A percentile compares a stretch with the other conserved stretches of the same genome.
Evolutionary conservation across 1,140 invertebrate species (phyloP).

Genomic region (Ceratosolen fusciceps): DNA sequence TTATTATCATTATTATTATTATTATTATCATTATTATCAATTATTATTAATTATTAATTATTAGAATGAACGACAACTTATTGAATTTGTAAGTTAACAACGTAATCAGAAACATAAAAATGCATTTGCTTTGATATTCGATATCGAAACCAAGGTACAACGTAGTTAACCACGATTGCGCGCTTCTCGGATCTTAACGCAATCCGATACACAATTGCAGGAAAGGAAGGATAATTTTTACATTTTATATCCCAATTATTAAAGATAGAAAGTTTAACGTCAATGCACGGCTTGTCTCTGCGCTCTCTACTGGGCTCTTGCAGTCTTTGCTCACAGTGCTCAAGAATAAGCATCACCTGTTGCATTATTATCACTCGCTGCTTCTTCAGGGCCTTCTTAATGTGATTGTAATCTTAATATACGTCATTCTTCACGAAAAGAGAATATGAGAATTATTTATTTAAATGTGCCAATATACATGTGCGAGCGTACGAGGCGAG

Average conservation of each 20-base stretch:
- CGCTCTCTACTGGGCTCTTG: neutral
- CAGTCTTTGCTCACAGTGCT: neutral
- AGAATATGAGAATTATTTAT: too few species aligned
- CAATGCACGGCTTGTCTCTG: neutral
- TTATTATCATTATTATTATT: too few species aligned
- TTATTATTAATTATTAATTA: too few species aligned
- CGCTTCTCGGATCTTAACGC: neutral
- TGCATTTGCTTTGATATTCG: neutral
- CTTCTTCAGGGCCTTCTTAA: too few species aligned
- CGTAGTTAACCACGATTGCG: slow-evolving; percentile 24
- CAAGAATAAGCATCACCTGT: neutral
- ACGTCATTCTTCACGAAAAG: too few species aligned
- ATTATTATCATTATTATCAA: neutral
- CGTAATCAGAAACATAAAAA: neutral
- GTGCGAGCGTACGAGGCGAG: too few species aligned
- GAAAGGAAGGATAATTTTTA: slow-evolving; percentile 6
- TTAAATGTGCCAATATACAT: too few species aligned
- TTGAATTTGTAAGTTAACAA: neutral
- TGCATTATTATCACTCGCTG: neutral
- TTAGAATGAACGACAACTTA: too few species aligned
- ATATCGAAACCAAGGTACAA: slow-evolving; percentile 49
- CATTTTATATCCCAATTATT: slow-evolving; percentile 1
- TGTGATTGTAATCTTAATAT: too few species aligned
- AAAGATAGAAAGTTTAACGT: slow-evolving; percentile 38
- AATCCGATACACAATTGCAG: neutral